Conservation (phyloP, 1,140 invertebrate species). For the Drosophila sechellia region DNA sequence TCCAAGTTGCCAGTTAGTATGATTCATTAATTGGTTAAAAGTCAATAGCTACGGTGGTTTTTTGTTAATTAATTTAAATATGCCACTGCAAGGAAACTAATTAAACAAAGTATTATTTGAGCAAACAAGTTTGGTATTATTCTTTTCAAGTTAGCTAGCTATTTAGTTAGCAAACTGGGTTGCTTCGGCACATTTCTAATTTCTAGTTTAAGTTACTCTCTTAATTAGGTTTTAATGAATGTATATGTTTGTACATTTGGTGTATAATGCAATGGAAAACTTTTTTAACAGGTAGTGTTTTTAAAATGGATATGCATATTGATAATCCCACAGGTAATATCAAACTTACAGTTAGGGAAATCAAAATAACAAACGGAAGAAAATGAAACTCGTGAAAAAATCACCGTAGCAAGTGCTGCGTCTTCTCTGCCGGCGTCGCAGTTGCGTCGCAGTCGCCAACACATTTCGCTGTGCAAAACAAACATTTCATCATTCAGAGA, state of each 20-base stretch:
- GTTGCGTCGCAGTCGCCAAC: constrained; percentile 36
- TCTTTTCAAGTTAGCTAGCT: no score
- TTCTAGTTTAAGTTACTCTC: no score
- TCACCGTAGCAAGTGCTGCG: constrained; percentile 57
- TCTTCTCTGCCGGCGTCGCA: constrained; percentile 11
- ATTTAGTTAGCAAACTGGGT: no score
- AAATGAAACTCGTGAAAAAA: constrained; percentile 7
- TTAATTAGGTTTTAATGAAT: no score
- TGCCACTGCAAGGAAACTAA: neutral
- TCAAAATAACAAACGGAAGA: constrained; percentile 5
- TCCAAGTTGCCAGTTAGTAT: constrained; percentile 15
- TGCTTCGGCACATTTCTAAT: no score
- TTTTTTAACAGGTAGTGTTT: no score
- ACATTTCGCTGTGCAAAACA: constrained; percentile 81
- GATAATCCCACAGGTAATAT: neutral
- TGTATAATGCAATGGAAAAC: no score
- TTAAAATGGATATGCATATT: no score
- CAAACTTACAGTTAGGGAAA: neutral
- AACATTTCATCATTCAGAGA: constrained; percentile 76
- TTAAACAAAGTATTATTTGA: neutral
- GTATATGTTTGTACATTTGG: no score
- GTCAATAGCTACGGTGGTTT: neutral
- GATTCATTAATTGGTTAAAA: constrained; percentile 20
- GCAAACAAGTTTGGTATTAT: no score
- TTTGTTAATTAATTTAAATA: neutral